A percentile compares a stretch with the other conserved stretches of the same genome.
Conservation (phyloP, 2,113 vertebrate genomes). For the Oncorhynchus nerka region DNA sequence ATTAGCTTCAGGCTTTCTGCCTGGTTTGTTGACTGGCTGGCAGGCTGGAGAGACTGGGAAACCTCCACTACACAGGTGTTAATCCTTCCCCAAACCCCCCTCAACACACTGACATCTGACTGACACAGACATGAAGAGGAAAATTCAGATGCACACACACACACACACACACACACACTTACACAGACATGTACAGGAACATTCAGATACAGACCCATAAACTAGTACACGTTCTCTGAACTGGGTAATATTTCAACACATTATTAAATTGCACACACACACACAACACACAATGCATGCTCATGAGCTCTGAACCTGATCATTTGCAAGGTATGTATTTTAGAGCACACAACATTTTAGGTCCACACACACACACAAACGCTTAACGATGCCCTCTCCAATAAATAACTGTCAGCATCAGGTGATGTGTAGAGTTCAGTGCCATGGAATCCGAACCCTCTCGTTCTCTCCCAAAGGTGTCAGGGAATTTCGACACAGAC, state of each 20-base stretch:
- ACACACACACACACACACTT: background rate
- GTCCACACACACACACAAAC: background rate
- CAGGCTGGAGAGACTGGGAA: background rate
- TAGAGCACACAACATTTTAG: too few species aligned
- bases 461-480: background rate
- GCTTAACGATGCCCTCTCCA: background rate
- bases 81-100: background rate
- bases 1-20: background rate
- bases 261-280: background rate
- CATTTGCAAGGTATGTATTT: too few species aligned
- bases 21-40: background rate
- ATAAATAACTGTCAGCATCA: background rate
- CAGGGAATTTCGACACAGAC: background rate
- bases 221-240: background rate
- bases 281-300: background rate
- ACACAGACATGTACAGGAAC: background rate
- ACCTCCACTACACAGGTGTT: background rate
- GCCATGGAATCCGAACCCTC: too few species aligned
- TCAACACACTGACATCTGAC: background rate
- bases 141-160: background rate
- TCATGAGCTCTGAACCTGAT: too few species aligned
- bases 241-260: background rate
- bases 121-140: background rate
- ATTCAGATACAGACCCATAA: background rate
- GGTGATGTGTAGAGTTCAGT: too few species aligned